Conservation (phyloP, 2,113 vertebrate genomes). For the Potamarius usumacintae region DNA sequence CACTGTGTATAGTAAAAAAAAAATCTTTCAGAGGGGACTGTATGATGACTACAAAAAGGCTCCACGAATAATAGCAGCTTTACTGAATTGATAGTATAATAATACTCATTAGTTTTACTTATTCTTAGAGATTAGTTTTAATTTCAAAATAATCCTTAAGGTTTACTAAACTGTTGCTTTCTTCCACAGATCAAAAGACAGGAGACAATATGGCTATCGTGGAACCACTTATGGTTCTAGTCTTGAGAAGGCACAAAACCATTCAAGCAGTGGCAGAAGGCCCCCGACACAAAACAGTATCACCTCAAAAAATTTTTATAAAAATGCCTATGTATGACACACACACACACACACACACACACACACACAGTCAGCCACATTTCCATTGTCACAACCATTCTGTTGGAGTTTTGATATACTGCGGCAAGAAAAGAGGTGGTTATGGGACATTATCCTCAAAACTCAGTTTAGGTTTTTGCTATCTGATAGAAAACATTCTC, state of each 20-base stretch:
- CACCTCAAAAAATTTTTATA: slow-evolving; percentile 74
- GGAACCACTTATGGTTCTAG: slow-evolving; percentile 78
- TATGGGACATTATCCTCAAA: background rate
- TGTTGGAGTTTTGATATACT: background rate
- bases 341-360: no score
- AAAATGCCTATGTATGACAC: slow-evolving; percentile 76
- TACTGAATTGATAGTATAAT: background rate
- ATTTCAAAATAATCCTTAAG: background rate
- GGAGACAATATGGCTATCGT: slow-evolving; percentile 75
- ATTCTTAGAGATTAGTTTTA: background rate
- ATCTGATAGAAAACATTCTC: background rate
- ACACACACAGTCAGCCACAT: no score
- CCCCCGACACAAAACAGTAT: slow-evolving; percentile 62
- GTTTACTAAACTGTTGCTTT: background rate
- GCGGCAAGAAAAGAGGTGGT: no score
- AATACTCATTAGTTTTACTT: background rate
- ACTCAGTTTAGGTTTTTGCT: background rate
- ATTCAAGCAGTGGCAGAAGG: slow-evolving; percentile 64
- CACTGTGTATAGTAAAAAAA: no score
- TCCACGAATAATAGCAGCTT: background rate
- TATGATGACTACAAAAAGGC: background rate
- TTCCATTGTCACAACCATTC: no score
- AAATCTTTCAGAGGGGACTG: background rate
- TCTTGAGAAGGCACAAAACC: slow-evolving; percentile 71
- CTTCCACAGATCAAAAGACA: slow-evolving; percentile 62